Percentiles rank a stretch among this genome's conserved stretches.
phyloP scores from a whole-genome alignment of 2,797 vertebrate genomes.

The Enteromius radiatus region DNA sequence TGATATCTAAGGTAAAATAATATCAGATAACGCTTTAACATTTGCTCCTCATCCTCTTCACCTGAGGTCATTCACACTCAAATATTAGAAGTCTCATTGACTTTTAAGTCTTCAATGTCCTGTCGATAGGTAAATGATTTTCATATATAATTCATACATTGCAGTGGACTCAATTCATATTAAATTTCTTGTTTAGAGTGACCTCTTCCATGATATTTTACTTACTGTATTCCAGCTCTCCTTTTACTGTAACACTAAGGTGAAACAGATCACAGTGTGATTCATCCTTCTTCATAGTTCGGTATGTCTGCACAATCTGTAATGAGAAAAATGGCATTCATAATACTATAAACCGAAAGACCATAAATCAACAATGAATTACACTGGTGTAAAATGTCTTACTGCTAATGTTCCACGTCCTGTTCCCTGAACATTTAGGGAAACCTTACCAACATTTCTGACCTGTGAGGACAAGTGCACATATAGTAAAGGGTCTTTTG shows the following conservation, averaged over 20 bases:
- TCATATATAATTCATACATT: background rate
- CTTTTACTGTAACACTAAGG: slow-evolving; percentile 69
- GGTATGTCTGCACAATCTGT: slow-evolving; percentile 72
- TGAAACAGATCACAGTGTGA: slow-evolving; percentile 63
- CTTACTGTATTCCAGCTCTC: slow-evolving; percentile 63
- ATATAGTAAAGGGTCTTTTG: background rate
- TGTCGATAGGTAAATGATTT: background rate
- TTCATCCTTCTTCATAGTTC: slow-evolving; percentile 65
- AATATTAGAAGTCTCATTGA: background rate
- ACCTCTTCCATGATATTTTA: background rate
- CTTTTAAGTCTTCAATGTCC: background rate
- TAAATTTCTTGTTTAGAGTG: background rate
- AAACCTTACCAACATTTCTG: slow-evolving; percentile 63
- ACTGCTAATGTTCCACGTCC: slow-evolving; percentile 75
- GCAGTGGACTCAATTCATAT: background rate
- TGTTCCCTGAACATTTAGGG: slow-evolving; percentile 62
- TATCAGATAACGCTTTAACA: background rate
- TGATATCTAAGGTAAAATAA: too few relatives aligned
- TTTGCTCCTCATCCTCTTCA: background rate
- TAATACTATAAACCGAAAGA: background rate
- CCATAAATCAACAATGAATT: background rate
- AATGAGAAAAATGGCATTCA: background rate
- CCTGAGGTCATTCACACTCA: background rate
- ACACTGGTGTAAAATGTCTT: slow-evolving; percentile 31
- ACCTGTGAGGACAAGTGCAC: slow-evolving; percentile 64